A percentile compares a stretch with the other conserved stretches of the same genome.
Conservation (phyloP, 2,888 invertebrate species). For the Oscheius myriophilus region DNA sequence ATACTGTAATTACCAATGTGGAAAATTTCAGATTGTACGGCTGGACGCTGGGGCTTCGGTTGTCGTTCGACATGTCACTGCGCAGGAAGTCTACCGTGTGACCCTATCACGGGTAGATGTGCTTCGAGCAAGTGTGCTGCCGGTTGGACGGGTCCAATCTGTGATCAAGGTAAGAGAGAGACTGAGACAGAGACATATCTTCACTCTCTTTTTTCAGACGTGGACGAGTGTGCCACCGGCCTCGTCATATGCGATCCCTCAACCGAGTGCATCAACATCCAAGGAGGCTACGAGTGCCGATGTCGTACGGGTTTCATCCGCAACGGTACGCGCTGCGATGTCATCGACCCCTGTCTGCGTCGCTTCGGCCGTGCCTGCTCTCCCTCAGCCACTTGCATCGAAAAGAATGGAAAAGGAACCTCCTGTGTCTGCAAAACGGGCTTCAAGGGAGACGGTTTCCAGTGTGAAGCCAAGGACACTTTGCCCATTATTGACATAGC, state of each 20-base stretch:
- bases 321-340: conserved; percentile 61
- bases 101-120: conserved; percentile 63
- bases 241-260: conserved; percentile 81
- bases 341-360: conserved; percentile 32
- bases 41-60: conserved; percentile 64
- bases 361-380: conserved; percentile 48
- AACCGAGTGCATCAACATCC: conserved; percentile 84
- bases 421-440: conserved; percentile 61
- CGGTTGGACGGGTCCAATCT: conserved; percentile 63
- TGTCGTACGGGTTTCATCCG: conserved; percentile 59
- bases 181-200: too few relatives aligned
- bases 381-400: conserved; percentile 54
- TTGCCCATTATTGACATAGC: conserved; percentile 17
- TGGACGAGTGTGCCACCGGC: conserved; percentile 84
- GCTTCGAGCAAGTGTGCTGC: conserved; percentile 54
- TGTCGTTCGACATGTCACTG: conserved; percentile 64
- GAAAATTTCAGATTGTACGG: conserved; percentile 55
- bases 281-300: conserved; percentile 78
- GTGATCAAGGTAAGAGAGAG: conserved; percentile 54
- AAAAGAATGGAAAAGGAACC: conserved; percentile 32
- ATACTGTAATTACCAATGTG: too few relatives aligned
- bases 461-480: conserved; percentile 8
- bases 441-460: conserved; percentile 42
- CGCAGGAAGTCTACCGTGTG: conserved; percentile 63
- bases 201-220: conserved; percentile 77